Conservation (phyloP, 1,140 invertebrate species). For the Acyrthosiphon pisum region DNA sequence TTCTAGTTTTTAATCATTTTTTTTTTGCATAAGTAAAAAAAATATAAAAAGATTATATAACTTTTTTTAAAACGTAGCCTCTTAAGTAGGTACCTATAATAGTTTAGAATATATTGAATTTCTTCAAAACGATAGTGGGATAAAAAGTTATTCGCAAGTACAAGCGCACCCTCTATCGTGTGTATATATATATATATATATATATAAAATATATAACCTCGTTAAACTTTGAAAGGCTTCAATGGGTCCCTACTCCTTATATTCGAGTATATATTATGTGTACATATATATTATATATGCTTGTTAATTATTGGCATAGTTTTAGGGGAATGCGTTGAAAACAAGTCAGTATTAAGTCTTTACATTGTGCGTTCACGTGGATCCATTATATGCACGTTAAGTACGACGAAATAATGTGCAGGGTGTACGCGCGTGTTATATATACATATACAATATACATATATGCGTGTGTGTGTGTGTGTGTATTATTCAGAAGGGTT, state of each 20-base stretch:
- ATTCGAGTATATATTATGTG: not conserved
- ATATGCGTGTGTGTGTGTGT: not conserved
- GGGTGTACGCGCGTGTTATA: no score
- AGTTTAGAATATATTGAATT: not conserved
- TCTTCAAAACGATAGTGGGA: not conserved
- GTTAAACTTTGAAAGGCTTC: conserved; percentile 15
- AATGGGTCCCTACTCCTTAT: not conserved
- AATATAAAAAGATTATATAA: not conserved
- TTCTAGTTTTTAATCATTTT: not conserved
- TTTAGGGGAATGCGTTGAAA: not conserved
- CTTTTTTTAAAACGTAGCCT: not conserved
- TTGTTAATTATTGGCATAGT: conserved; percentile 14
- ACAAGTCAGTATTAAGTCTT: conserved; percentile 2
- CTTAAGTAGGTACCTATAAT: not conserved
- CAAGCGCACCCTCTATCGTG: not conserved
- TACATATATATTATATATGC: not conserved
- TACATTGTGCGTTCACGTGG: not conserved
- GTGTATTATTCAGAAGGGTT: not conserved
- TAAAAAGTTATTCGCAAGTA: not conserved
- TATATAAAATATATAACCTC: not conserved
- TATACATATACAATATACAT: no score
- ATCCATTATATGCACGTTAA: not conserved
- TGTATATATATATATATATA: not conserved
- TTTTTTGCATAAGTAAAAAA: not conserved
- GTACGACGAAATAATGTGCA: not conserved